phyloP scores from a whole-genome alignment of 2,113 vertebrate genomes.

The Ochotona princeps region DNA sequence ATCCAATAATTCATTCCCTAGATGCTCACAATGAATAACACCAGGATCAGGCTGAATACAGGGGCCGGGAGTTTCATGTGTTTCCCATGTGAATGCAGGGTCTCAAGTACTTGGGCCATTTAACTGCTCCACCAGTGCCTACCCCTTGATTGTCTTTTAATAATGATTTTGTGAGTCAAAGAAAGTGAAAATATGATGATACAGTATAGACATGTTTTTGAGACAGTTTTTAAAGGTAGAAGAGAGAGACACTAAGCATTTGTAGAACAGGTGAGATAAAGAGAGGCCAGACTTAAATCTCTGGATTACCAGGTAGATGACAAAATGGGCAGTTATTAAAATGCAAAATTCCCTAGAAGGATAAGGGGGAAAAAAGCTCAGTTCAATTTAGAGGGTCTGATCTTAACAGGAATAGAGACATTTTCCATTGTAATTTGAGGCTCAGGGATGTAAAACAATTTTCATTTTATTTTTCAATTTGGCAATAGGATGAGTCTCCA shows the following conservation, averaged over 20 bases:
- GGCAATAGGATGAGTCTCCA: background rate
- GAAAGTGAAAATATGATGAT: background rate
- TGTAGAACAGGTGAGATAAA: background rate
- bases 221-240: conserved; percentile 4
- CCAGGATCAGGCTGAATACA: no score
- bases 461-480: conserved; percentile 1
- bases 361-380: background rate
- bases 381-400: background rate
- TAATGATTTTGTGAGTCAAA: background rate
- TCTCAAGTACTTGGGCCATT: no score
- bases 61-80: no score
- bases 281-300: background rate
- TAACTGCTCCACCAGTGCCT: background rate
- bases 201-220: background rate
- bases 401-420: background rate
- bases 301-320: background rate
- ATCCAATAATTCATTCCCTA: no score
- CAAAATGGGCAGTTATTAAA: background rate
- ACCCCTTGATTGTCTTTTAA: background rate
- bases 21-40: no score
- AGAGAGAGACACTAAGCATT: background rate
- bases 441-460: background rate
- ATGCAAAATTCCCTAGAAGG: background rate
- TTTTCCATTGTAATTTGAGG: background rate
- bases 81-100: no score